Evolutionary conservation across 2,888 invertebrate species (phyloP).

Genomic region (Metopia argyrocephala): DNA sequence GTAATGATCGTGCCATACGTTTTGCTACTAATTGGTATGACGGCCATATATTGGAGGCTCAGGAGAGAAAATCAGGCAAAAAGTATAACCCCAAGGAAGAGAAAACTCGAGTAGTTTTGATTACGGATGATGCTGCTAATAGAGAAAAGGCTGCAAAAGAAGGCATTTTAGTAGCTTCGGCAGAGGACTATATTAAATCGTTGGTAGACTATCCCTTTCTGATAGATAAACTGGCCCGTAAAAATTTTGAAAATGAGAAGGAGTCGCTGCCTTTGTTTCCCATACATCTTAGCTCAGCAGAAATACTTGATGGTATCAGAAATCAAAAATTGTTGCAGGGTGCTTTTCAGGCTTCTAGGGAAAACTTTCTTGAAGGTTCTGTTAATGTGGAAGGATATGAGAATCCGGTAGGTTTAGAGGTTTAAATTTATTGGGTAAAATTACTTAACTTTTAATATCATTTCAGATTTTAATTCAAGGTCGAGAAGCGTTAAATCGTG

Average conservation of each 20-base stretch:
- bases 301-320: constrained; percentile 89
- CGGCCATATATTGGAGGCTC: constrained; percentile 81
- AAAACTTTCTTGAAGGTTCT: constrained; percentile 95
- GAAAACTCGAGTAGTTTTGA: constrained; percentile 84
- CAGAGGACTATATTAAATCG: constrained; percentile 85
- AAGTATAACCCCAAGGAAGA: constrained; percentile 62
- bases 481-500: constrained; percentile 90
- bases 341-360: constrained; percentile 90
- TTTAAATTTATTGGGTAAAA: background rate
- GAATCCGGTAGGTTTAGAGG: constrained; percentile 83
- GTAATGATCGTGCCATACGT: constrained; percentile 94
- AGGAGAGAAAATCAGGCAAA: constrained; percentile 70
- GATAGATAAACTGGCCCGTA: constrained; percentile 89
- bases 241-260: constrained; percentile 81
- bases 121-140: constrained; percentile 92
- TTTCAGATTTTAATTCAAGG: constrained; percentile 90
- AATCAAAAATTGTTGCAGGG: constrained; percentile 88
- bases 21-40: constrained; percentile 90
- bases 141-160: constrained; percentile 85
- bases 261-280: constrained; percentile 87
- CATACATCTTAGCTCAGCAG: constrained; percentile 88
- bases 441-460: background rate
- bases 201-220: constrained; percentile 84
- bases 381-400: constrained; percentile 89
- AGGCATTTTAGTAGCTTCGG: constrained; percentile 85